Evolutionary conservation across 2,113 vertebrate species (phyloP).

Genomic region (Naja naja): DNA sequence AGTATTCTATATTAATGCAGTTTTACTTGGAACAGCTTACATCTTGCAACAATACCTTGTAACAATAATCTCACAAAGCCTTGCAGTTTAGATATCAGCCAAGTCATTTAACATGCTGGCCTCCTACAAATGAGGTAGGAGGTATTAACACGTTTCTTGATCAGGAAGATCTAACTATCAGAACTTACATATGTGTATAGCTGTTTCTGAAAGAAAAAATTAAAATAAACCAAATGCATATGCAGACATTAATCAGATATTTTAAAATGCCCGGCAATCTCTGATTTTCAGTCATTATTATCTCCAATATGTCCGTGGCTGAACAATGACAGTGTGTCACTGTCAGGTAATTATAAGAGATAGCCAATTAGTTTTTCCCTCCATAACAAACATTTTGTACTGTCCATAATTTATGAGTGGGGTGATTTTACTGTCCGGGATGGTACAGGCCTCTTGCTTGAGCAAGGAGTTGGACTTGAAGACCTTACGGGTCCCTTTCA

Average conservation of each 20-base stretch:
- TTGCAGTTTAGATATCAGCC: background rate
- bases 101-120: background rate
- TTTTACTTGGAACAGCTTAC: background rate
- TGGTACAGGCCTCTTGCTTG: background rate
- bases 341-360: slow-evolving; percentile 30
- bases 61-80: background rate
- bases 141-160: background rate
- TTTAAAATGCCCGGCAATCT: background rate
- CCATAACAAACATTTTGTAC: slow-evolving; percentile 26
- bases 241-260: background rate
- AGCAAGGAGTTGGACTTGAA: background rate
- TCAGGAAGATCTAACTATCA: background rate
- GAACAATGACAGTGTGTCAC: background rate
- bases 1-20: background rate
- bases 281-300: background rate
- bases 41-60: background rate
- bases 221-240: background rate
- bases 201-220: background rate
- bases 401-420: slow-evolving; percentile 33
- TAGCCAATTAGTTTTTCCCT: slow-evolving; percentile 31
- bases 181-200: background rate
- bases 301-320: background rate
- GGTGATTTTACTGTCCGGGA: slow-evolving; percentile 25
- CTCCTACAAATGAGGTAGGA: background rate
- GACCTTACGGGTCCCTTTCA: background rate